These are phyloP conservation scores for Condylura cristata DNA, from an alignment of 2,113 vertebrate genomes.

Conservation along the genomic window DNA sequence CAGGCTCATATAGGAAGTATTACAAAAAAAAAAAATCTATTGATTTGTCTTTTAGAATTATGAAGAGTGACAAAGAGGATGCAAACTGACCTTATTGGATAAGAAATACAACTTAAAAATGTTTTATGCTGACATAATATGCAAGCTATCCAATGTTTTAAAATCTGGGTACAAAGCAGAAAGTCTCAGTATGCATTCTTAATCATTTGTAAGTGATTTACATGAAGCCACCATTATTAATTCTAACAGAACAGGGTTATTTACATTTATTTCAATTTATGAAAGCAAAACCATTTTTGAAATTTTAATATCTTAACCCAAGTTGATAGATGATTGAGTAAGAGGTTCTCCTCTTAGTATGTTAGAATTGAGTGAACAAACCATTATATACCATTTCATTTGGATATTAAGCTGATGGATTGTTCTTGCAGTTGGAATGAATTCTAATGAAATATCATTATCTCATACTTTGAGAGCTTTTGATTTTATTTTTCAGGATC, in stretches of 20 bases:
- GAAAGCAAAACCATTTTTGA: not conserved
- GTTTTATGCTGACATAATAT: not conserved
- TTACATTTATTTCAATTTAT: not conserved
- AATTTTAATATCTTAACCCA: not conserved
- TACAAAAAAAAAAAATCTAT: not conserved
- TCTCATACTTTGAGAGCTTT: not conserved
- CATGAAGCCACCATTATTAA: not conserved
- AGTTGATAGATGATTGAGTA: not conserved
- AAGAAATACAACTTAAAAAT: not conserved
- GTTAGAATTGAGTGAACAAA: not conserved
- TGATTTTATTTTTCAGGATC: not conserved
- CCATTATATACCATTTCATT: not conserved
- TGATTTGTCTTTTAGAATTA: not conserved
- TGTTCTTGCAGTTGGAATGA: not conserved
- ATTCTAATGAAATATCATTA: not conserved
- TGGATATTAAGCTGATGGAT: not conserved
- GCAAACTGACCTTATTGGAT: not conserved
- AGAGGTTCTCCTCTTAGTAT: not conserved
- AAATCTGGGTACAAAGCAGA: not conserved
- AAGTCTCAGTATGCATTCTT: not conserved
- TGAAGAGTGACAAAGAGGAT: not conserved
- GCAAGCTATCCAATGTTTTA: not conserved
- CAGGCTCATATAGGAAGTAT: not conserved
- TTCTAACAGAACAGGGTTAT: not conserved
- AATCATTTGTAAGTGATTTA: not conserved